Evolutionary conservation across 2,797 vertebrate genomes (phyloP).

Genomic region (Zalophus californianus): DNA sequence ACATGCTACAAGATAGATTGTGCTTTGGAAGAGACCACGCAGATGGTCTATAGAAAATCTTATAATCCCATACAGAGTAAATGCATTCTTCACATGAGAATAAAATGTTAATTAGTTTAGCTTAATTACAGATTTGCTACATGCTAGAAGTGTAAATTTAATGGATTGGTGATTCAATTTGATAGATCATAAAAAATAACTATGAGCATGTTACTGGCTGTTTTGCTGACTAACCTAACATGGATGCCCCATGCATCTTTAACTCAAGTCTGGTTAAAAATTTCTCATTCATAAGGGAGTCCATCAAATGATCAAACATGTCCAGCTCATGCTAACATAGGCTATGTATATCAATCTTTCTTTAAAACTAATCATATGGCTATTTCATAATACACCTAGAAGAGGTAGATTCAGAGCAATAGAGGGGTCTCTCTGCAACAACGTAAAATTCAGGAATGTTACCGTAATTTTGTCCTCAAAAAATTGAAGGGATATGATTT

Average conservation of each 20-base stretch:
- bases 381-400: background rate
- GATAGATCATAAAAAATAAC: conserved; percentile 86
- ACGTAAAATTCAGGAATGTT: background rate
- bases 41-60: conserved; percentile 76
- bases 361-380: conserved; percentile 1
- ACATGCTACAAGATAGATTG: conserved; percentile 74
- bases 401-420: background rate
- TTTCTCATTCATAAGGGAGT: conserved; percentile 71
- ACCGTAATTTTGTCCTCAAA: conserved; percentile 11
- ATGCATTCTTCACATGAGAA: conserved; percentile 70
- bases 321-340: conserved; percentile 20
- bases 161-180: conserved; percentile 84
- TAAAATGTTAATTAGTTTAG: conserved; percentile 86
- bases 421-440: background rate
- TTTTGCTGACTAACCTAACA: conserved; percentile 85
- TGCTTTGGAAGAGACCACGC: conserved; percentile 73
- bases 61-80: conserved; percentile 72
- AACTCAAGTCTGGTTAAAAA: conserved; percentile 83
- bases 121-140: conserved; percentile 84
- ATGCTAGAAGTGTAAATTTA: conserved; percentile 83
- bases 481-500: background rate
- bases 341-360: conserved; percentile 61
- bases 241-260: conserved; percentile 71
- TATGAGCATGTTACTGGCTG: conserved; percentile 75
- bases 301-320: conserved; percentile 71